Evolutionary conservation across 2,888 invertebrate genomes (phyloP).

Genomic region (Zaprionus bogoriensis): DNA sequence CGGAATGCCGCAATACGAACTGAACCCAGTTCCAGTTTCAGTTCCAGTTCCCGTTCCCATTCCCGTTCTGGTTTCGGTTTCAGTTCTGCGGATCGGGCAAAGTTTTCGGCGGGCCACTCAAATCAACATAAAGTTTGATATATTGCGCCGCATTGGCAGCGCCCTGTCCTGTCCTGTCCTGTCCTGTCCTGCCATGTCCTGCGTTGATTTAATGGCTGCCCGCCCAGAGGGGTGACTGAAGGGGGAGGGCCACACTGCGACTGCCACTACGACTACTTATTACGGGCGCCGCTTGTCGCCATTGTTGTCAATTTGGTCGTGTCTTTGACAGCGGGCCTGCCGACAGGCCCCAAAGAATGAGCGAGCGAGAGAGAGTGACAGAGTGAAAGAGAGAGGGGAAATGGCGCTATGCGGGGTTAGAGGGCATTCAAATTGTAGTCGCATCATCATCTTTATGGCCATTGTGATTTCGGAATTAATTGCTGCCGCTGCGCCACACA

Average conservation of each 20-base stretch:
- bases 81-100: conserved; percentile 39
- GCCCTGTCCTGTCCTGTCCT: conserved; percentile 22
- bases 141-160: conserved; percentile 71
- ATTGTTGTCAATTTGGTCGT: conserved; percentile 74
- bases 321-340: conserved; percentile 64
- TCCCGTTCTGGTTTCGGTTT: conserved; percentile 23
- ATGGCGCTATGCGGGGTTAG: conserved; percentile 12
- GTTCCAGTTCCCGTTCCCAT: conserved; percentile 3
- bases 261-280: conserved; percentile 62
- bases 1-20: conserved; percentile 6
- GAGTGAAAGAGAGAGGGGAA: neutral
- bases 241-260: conserved; percentile 4
- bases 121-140: conserved; percentile 78
- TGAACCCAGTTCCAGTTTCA: conserved; percentile 3
- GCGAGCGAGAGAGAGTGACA: neutral
- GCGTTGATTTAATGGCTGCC: conserved; percentile 73
- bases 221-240: conserved; percentile 25
- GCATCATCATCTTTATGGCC: conserved; percentile 77
- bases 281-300: conserved; percentile 72
- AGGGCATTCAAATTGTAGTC: conserved; percentile 71
- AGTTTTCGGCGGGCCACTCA: conserved; percentile 72
- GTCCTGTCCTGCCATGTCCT: conserved; percentile 54
- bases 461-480: conserved; percentile 78
- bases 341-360: neutral
- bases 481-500: conserved; percentile 54